These are phyloP conservation scores for Nymphalis io DNA, from an alignment of 1,140 invertebrate genomes.

Conservation along the genomic window DNA sequence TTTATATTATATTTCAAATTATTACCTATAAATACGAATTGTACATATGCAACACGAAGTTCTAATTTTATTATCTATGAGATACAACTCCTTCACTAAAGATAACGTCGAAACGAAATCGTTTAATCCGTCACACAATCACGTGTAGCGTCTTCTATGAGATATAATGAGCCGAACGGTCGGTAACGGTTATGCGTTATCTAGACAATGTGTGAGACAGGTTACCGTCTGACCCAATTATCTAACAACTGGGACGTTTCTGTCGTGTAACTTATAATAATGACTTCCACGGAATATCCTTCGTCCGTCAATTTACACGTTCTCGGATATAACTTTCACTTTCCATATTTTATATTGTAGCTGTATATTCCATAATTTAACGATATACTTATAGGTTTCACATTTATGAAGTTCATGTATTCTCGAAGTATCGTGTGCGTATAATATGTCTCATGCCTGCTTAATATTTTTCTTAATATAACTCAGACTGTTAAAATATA, in stretches of 20 bases:
- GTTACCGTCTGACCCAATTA: constrained; percentile 76
- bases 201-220: constrained; percentile 76
- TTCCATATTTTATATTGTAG: background rate
- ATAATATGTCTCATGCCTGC: too few species aligned
- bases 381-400: background rate
- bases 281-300: constrained; percentile 5
- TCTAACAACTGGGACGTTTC: constrained; percentile 33
- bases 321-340: constrained; percentile 1
- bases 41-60: too few species aligned
- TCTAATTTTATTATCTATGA: too few species aligned
- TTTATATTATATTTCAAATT: too few species aligned
- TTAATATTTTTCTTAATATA: too few species aligned
- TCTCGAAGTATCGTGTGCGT: too few species aligned
- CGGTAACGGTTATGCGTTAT: constrained; percentile 60
- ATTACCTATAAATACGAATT: too few species aligned
- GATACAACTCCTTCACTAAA: too few species aligned
- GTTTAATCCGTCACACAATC: constrained; percentile 23
- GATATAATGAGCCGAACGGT: constrained; percentile 64
- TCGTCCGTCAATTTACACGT: background rate
- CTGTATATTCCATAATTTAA: background rate
- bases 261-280: constrained; percentile 1
- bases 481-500: too few species aligned
- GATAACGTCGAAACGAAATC: too few species aligned
- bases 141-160: constrained; percentile 31
- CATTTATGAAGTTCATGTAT: too few species aligned